These are phyloP conservation scores for Macquaria ambigua DNA, from an alignment of 2,113 vertebrate genomes.

Conservation along the genomic window DNA sequence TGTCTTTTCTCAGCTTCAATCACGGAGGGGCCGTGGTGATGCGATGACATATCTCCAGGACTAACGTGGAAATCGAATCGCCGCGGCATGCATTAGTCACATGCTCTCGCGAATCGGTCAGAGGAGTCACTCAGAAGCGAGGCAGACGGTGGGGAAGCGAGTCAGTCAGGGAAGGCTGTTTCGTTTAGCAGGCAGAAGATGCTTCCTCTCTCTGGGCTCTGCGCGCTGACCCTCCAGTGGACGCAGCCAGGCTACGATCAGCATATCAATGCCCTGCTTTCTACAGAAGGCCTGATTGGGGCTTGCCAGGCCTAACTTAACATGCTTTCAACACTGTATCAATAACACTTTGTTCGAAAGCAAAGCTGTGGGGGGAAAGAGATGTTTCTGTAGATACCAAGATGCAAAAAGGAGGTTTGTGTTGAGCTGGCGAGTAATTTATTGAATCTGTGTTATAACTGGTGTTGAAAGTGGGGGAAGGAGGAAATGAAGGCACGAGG, in stretches of 20 bases:
- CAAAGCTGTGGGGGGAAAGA: constrained; percentile 4
- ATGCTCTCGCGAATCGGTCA: background rate
- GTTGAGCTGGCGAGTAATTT: background rate
- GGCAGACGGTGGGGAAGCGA: constrained; percentile 37
- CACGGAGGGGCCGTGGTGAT: background rate
- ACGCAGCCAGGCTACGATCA: constrained; percentile 64
- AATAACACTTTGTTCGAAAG: constrained; percentile 63
- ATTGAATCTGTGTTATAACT: background rate
- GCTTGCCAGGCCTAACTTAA: constrained; percentile 57
- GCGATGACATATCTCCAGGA: constrained; percentile 26
- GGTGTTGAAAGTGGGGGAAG: background rate
- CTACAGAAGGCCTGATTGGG: constrained; percentile 43
- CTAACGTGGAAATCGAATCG: constrained; percentile 22
- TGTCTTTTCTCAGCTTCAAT: background rate
- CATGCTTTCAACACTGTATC: constrained; percentile 66
- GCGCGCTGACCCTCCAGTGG: constrained; percentile 46
- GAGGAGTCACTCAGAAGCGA: background rate
- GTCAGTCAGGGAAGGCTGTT: constrained; percentile 34
- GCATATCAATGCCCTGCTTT: constrained; percentile 76
- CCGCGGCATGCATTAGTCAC: constrained; percentile 21
- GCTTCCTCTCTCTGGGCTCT: constrained; percentile 55
- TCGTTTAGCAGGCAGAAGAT: constrained; percentile 73
- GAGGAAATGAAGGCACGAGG: background rate
- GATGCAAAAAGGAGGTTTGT: constrained; percentile 12
- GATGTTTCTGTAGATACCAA: constrained; percentile 34